Percentiles rank a stretch among this genome's conserved stretches.
phyloP scores from a whole-genome alignment of 2,888 invertebrate species.

The Drosophila planitibia region DNA sequence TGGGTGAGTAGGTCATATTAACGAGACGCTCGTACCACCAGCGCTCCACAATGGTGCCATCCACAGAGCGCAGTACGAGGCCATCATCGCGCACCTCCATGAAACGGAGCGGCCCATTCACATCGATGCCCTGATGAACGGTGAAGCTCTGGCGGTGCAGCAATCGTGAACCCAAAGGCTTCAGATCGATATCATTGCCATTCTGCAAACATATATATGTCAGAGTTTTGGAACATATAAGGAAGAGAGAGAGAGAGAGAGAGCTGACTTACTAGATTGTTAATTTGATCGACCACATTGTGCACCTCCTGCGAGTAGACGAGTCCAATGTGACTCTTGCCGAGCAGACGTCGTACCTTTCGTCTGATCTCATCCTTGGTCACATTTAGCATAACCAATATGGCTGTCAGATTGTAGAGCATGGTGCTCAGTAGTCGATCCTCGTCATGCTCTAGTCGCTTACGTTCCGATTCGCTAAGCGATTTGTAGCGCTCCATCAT shows the following conservation, averaged over 20 bases:
- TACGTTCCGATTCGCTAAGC: constrained; percentile 95
- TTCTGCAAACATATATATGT: constrained; percentile 87
- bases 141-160: constrained; percentile 98
- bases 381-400: constrained; percentile 96
- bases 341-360: constrained; percentile 95
- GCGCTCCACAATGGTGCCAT: constrained; percentile 94
- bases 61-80: constrained; percentile 92
- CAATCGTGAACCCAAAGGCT: constrained; percentile 97
- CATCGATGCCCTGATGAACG: constrained; percentile 97
- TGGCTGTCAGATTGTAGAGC: constrained; percentile 97
- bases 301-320: constrained; percentile 99
- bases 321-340: constrained; percentile 99
- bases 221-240: neutral
- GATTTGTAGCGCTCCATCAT: constrained; percentile 99
- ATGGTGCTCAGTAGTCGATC: constrained; percentile 97
- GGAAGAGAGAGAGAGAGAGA: neutral
- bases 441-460: constrained; percentile 98
- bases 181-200: constrained; percentile 98
- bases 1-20: constrained; percentile 99
- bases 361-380: constrained; percentile 93
- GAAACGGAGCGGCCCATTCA: constrained; percentile 94
- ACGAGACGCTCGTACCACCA: constrained; percentile 99
- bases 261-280: constrained; percentile 92
- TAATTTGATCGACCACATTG: constrained; percentile 96
- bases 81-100: constrained; percentile 99